Percentiles rank a stretch among this genome's conserved stretches.
Conservation (phyloP, 2,113 vertebrate species). For the Pteruthius melanotis region DNA sequence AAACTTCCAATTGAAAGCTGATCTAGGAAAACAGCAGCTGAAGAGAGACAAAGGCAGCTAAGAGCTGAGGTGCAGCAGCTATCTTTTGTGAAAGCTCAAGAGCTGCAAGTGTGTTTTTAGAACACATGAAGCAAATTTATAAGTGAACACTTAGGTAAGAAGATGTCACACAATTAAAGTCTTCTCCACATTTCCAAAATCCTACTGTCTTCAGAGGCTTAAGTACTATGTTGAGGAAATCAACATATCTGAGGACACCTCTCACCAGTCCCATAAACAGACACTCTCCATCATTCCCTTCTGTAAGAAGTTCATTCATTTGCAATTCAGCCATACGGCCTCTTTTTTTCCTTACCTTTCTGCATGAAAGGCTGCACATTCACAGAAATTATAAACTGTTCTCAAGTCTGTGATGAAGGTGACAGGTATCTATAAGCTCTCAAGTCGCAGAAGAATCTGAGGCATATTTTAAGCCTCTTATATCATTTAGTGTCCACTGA, state of each 20-base stretch:
- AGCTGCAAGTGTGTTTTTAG: neutral
- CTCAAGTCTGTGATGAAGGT: neutral
- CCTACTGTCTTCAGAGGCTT: neutral
- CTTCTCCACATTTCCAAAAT: neutral
- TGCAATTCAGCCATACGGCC: neutral
- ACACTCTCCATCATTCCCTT: neutral
- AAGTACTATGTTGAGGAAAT: neutral
- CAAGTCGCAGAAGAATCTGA: neutral
- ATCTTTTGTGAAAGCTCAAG: neutral
- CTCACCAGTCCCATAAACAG: neutral
- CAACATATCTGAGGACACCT: neutral
- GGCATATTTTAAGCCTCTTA: neutral
- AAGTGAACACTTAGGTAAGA: neutral
- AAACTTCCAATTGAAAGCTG: neutral
- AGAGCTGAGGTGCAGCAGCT: neutral
- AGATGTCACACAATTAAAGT: neutral
- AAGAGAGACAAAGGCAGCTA: neutral
- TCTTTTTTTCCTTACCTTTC: neutral
- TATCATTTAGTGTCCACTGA: neutral
- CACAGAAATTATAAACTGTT: neutral
- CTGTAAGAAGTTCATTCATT: neutral
- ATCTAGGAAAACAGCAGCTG: neutral
- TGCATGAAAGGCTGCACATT: neutral
- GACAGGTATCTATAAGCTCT: neutral
- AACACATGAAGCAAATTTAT: neutral